Evolutionary conservation across 1,140 invertebrate species (phyloP), one percentile per base, ranked within the genome.

Genomic region (Neodiprion pinetum): DNA sequence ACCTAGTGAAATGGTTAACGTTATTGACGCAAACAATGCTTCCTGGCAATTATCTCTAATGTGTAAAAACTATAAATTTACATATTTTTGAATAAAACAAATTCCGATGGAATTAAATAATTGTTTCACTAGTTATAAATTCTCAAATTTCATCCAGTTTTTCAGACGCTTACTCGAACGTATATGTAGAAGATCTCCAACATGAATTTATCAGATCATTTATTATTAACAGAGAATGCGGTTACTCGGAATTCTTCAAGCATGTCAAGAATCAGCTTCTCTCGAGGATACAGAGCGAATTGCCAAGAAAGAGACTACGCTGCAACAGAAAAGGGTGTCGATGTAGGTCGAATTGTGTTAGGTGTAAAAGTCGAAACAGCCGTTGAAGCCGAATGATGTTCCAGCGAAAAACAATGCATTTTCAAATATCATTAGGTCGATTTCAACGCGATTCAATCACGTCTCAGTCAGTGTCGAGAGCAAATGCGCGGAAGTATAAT

Each of bases 151-250:
- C 28, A 40, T 5, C 28, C 28, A 40, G 5, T 40, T 40, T 40
- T 40, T 40, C 28, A 40, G 28, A 1, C 28, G 28, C 1, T 40
- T 40, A 40, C 1, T 40, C 28, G 28, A 3, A 40, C 28, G 28
- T 40, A 40, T 2, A 40, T 40, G 28, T 4, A 40, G 0, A 40
- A 40, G 5, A 40, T 40, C 28, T 40, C 28, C 28, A 40, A 40
- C 1, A 40, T 40, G 2, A 3, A 40, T 40, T 40, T 40, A 40
- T 72, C 28, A 14, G 2, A 72, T 72, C 28, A 40, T 70, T 72
- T 21, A 8, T 47, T 0, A 69, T 69, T 14, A 11, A 5, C 21
- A 86, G 84, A 21, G 75, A 84, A 14, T 78, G 28, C 9, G 81
- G 83, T 10, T 1, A 53, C 7, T 68, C 5, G 28, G 72, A 70